A percentile compares a stretch with the other conserved stretches of the same genome.
phyloP scores from a whole-genome alignment of 2,888 invertebrate species.

The Arctia plantaginis region DNA sequence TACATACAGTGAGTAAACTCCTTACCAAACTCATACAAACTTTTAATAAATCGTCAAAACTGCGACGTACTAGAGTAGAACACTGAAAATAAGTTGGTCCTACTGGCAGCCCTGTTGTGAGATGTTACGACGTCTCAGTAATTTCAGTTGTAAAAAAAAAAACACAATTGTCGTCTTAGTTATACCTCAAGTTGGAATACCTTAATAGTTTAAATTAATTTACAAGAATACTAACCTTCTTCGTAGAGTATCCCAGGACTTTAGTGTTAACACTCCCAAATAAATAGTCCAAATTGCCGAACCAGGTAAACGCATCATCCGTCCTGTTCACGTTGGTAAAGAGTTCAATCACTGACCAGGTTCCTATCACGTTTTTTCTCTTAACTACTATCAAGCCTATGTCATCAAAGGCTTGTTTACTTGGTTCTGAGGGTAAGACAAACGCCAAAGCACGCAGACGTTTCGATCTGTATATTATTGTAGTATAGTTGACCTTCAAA shows the following conservation, averaged over 20 bases:
- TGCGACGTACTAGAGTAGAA: too few species aligned
- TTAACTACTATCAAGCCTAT: constrained; percentile 69
- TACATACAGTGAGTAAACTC: too few species aligned
- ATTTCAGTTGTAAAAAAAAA: too few species aligned
- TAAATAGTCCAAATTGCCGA: constrained; percentile 41
- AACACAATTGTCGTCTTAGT: too few species aligned
- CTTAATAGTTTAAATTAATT: not conserved
- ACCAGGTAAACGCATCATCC: constrained; percentile 65
- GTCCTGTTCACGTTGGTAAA: constrained; percentile 58
- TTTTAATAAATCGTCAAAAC: too few species aligned
- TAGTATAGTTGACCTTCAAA: constrained; percentile 63
- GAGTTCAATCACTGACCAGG: constrained; percentile 55
- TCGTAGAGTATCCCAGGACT: constrained; percentile 66
- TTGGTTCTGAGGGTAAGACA: constrained; percentile 59
- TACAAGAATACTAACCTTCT: constrained; percentile 51
- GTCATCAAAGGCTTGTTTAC: constrained; percentile 69
- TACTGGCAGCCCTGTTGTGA: too few species aligned
- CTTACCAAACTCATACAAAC: too few species aligned
- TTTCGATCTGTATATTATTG: constrained; percentile 55
- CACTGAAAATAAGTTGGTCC: too few species aligned
- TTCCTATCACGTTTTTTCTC: constrained; percentile 13
- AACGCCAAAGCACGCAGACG: constrained; percentile 56
- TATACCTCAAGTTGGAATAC: not conserved
- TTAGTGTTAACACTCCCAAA: constrained; percentile 44
- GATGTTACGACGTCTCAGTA: too few species aligned